Percentiles rank a stretch among this genome's conserved stretches.
Conservation (phyloP, 2,113 vertebrate genomes). For the Alligator mississippiensis region DNA sequence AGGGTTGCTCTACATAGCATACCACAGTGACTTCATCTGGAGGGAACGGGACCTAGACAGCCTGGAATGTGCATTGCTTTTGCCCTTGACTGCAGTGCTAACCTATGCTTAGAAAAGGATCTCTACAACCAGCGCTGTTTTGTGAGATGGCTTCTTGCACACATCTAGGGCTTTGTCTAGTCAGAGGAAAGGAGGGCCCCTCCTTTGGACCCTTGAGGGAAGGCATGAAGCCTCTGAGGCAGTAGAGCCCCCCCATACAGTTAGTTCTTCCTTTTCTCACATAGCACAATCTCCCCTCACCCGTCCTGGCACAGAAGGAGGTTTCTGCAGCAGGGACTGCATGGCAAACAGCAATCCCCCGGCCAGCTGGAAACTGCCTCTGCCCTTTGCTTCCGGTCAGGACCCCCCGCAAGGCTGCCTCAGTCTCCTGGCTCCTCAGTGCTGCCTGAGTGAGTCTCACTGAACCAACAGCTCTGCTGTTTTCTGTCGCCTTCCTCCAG, state of each 20-base stretch:
- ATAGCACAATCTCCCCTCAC: neutral
- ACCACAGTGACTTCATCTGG: neutral
- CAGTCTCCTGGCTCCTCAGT: neutral
- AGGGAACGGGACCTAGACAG: neutral
- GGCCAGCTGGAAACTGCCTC: neutral
- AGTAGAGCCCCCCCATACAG: neutral
- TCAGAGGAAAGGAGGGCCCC: neutral
- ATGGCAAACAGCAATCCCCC: neutral
- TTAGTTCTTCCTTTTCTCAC: neutral
- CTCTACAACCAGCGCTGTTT: neutral
- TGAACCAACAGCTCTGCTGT: neutral
- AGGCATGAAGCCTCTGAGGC: too few relatives aligned
- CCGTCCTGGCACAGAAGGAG: neutral
- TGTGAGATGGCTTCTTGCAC: neutral
- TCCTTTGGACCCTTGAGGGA: neutral
- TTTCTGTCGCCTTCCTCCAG: neutral
- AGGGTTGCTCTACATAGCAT: neutral
- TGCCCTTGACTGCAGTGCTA: too few relatives aligned
- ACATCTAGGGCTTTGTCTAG: neutral
- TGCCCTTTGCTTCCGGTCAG: neutral
- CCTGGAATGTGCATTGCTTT: neutral
- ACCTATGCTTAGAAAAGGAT: neutral
- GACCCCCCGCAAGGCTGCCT: neutral
- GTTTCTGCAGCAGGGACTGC: too few relatives aligned
- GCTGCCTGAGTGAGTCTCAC: neutral